Evolutionary conservation across 2,113 vertebrate genomes (phyloP), one percentile per base, ranked within the genome.

Genomic region (Argyrosomus japonicus): DNA sequence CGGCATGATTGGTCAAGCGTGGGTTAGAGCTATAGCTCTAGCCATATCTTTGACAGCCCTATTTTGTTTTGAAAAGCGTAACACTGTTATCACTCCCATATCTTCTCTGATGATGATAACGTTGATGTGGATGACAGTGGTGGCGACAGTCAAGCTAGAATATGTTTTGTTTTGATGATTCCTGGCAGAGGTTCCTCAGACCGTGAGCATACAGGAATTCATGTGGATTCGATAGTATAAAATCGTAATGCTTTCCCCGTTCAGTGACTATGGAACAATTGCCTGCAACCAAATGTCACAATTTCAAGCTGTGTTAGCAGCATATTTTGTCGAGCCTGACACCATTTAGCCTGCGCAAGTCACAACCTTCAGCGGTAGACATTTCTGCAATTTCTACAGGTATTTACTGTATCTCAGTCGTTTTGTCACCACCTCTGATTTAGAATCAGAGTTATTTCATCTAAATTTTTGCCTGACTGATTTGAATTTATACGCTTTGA

Each of bases 21-120:
- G 32, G 57, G 61, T 68, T 68, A 50, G 70, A 62, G 74, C 57
- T 63, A 29, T 54, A 82, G 62, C 68, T 47, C 10, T 2, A n/a
- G 70, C 71, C 62, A 56, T 81, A 68, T 80, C 68, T 75, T n/a
- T 89, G 83, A 89, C 82, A 68, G 69, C 56, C 7, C 57, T 50
- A 57, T 86, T 82, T 78, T 81, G 64, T 78, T 76, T 77, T 65
- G 57, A 69, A 77, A 50, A 71, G 50, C 6, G 2, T 84, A 71
- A 77, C 51, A 62, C 32, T 17, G 14, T 72, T 73, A 83, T 67
- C 29, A 32, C 48, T 54, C 23, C 43, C 32, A 47, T 54, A 63
- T 77, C 69, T 81, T 75, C 76, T 25, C 27, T 65, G 43, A 62
- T 67, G 68, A 75, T 70, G 69, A 70, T 72, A 45, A 64, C 47